These are phyloP conservation scores for Prenolepis imparis DNA, from an alignment of 2,888 invertebrate genomes.

Conservation along the genomic window DNA sequence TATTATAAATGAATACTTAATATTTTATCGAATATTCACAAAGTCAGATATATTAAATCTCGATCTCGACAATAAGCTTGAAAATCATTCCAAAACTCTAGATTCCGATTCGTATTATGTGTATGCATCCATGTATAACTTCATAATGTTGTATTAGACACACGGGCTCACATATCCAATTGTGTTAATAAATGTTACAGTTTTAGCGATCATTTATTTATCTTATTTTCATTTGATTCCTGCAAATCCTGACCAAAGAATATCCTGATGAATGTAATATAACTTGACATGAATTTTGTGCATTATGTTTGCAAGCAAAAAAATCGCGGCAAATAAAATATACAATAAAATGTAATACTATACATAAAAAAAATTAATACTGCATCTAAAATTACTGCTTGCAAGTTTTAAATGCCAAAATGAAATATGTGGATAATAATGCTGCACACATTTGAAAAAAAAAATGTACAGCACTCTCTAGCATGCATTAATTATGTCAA, in stretches of 20 bases:
- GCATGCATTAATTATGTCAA: neutral
- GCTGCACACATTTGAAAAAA: neutral
- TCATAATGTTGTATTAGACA: slow-evolving; percentile 71
- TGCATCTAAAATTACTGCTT: neutral
- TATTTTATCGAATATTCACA: neutral
- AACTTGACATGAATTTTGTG: slow-evolving; percentile 2
- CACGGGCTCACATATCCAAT: slow-evolving; percentile 59
- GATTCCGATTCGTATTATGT: slow-evolving; percentile 54
- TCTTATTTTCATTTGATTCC: slow-evolving; percentile 79
- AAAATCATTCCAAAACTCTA: slow-evolving; percentile 25
- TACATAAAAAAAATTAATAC: neutral
- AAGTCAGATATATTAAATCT: slow-evolving; percentile 6
- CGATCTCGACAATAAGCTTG: slow-evolving; percentile 4
- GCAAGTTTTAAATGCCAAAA: neutral
- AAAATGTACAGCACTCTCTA: neutral
- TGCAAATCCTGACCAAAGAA: slow-evolving; percentile 68
- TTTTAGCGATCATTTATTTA: slow-evolving; percentile 79
- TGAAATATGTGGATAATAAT: neutral
- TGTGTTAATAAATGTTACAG: slow-evolving; percentile 82
- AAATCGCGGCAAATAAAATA: neutral
- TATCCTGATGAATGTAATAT: slow-evolving; percentile 39
- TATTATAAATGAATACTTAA: neutral
- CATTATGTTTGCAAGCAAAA: neutral
- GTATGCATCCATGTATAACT: slow-evolving; percentile 67
- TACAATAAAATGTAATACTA: neutral